Conservation (phyloP, 2,113 vertebrate genomes). For the Orycteropus afer region DNA sequence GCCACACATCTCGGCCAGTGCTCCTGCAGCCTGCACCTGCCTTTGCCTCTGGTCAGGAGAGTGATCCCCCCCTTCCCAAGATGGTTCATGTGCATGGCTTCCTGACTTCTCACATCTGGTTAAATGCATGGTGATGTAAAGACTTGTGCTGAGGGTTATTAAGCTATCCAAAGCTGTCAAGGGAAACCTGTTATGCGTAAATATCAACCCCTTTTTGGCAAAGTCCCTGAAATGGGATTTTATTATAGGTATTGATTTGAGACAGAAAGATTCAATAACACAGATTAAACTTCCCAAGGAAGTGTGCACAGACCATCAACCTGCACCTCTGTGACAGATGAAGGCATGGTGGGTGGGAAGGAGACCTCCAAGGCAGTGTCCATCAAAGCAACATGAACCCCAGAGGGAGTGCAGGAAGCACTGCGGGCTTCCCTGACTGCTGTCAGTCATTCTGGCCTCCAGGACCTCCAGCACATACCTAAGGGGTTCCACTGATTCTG, state of each 20-base stretch:
- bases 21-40: too few species aligned
- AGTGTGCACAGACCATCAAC: neutral
- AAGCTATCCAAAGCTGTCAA: constrained; percentile 26
- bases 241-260: constrained; percentile 72
- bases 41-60: too few species aligned
- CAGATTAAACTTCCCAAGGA: constrained; percentile 64
- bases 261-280: constrained; percentile 74
- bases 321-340: fast-evolving
- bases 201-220: constrained; percentile 51
- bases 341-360: neutral
- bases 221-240: constrained; percentile 51
- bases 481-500: too few species aligned
- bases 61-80: neutral
- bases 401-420: too few species aligned
- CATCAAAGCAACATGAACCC: too few species aligned
- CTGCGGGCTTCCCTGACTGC: too few species aligned
- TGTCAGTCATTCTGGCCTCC: too few species aligned
- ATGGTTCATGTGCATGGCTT: fast-evolving
- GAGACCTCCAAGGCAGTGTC: fast-evolving
- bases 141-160: neutral
- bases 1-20: neutral
- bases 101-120: neutral
- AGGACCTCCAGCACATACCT: neutral
- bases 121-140: neutral
- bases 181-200: neutral